Base-by-base conservation (phyloP, 1,140 invertebrate genomes). In the Macrotrachela quadricornifera region DNA sequence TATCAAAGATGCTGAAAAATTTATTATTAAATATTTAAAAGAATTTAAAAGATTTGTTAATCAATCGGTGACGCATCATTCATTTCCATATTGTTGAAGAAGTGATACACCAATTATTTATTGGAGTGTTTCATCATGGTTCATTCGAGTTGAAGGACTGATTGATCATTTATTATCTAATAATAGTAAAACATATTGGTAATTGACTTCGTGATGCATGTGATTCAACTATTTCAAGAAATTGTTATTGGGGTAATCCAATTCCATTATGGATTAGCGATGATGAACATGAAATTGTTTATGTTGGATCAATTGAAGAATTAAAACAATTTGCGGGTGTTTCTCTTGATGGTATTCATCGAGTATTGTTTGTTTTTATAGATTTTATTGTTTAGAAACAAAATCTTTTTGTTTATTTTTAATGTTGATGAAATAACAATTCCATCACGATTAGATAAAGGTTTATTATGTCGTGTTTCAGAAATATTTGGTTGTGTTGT, bases 401-500 rank as follows among this genome's bases (percentile, higher is more conserved):
- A 59, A 54, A 45, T 55, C 53, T n/a, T n/a, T n/a, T n/a, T n/a
- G n/a, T n/a, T n/a, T n/a, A n/a, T n/a, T n/a, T n/a, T n/a, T n/a
- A n/a, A n/a, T 62, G 80, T 99, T 59, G 94, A 99, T 71, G 71
- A 83, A 59, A 73, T 99, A 46, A 84, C 81, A 57, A 97, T 99
- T 63, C 90, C 91, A 4, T 97, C 91, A 0, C 76, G 79, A 30
- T 77, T 80, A 4, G 86, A 85, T 17, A 76, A 80, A 54, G 82
- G 85, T 14, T 79, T 81, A 13, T 68, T 99, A 14, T 77, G 75
- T 54, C 76, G 94, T 56, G 78, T 97, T 21, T 65, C 79, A 6
- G 90, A 97, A 71, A 94, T 99, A 0, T 99, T 99, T 73, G 94
- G 99, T 70, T 99, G 94, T 67, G n/a, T n/a, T n/a, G n/a, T n/a